These are phyloP conservation scores for Eupithecia inturbata DNA, from an alignment of 2,888 invertebrate genomes.

Conservation along the genomic window DNA sequence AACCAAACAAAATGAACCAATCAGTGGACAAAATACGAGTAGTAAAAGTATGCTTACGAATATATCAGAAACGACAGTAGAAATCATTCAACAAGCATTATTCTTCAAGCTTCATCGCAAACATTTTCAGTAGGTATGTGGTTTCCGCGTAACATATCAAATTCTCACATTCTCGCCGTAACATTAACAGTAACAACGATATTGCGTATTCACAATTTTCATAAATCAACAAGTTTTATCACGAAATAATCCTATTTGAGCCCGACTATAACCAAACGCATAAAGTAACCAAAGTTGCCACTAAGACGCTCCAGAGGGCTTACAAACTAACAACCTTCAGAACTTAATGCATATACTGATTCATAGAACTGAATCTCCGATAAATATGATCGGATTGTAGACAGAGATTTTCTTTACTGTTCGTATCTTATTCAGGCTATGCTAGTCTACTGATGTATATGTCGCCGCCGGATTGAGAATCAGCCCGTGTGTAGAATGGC, in stretches of 20 bases:
- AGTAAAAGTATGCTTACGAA: too few relatives aligned
- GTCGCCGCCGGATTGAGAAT: too few relatives aligned
- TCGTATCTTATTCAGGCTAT: too few relatives aligned
- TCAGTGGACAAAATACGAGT: too few relatives aligned
- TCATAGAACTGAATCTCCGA: conserved; percentile 19
- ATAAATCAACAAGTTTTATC: conserved; percentile 31
- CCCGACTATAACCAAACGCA: conserved; percentile 28
- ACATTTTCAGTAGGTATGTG: too few relatives aligned
- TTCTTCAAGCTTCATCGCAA: too few relatives aligned
- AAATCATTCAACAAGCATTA: too few relatives aligned
- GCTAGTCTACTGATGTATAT: too few relatives aligned
- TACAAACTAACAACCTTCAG: conserved; percentile 31
- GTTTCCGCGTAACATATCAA: not conserved
- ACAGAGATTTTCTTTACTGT: not conserved
- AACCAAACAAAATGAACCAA: too few relatives aligned
- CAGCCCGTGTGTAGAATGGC: too few relatives aligned
- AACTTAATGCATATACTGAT: not conserved
- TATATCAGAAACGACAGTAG: too few relatives aligned
- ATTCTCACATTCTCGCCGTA: not conserved
- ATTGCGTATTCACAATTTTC: conserved; percentile 8
- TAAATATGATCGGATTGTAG: not conserved
- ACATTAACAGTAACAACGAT: not conserved
- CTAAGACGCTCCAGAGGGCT: conserved; percentile 33
- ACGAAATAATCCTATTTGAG: conserved; percentile 28
- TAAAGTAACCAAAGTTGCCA: conserved; percentile 35